Evolutionary conservation across 2,113 vertebrate genomes (phyloP), one percentile per base, ranked within the genome.

Genomic region (Sebastes fasciatus): DNA sequence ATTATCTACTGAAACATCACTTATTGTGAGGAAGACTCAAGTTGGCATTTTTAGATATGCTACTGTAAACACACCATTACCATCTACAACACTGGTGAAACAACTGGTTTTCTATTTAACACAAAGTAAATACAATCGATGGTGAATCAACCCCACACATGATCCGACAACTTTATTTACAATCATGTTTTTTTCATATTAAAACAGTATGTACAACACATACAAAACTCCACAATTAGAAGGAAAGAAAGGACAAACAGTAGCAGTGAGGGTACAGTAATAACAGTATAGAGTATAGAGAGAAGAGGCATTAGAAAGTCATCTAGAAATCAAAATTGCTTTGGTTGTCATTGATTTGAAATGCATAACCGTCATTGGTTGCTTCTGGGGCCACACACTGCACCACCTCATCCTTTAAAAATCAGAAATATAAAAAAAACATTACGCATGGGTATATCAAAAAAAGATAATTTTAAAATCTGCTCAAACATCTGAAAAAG

Each of bases 251-350:
- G 64, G 76, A 94, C 88, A 66, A 26, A 94, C 74, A 52, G 66
- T 26, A 68, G 79, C 2, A 66, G 5, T 2, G 45, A 72, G 14
- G 8, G 61, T 69, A 91, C 91, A 90, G 85, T 79, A 91, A 52
- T 34, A 34, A 34, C 26, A 88, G 52, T 0, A 8, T 10, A 81
- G 86, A 89, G 57, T 4, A 34, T 34, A 34, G 26, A 34, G 26
- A 42, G 62, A 79, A 34, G 62, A 68, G 61, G 46, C 5, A 34
- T 8, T 2, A 66, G 7, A 80, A 23, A 34, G 21, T 23, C 0
- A 23, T 61, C 82, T 96, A 99, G 85, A 99, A 99, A 80, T 96
- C 96, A 86, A 99, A 99, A 91, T 96, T 94, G 86, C 95, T 94
- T 74, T 97, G 92, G 83, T 93, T 84, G 43, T 96, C 96, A 51